Evolutionary conservation across 2,113 vertebrate genomes (phyloP).

Genomic region (Mus pahari): DNA sequence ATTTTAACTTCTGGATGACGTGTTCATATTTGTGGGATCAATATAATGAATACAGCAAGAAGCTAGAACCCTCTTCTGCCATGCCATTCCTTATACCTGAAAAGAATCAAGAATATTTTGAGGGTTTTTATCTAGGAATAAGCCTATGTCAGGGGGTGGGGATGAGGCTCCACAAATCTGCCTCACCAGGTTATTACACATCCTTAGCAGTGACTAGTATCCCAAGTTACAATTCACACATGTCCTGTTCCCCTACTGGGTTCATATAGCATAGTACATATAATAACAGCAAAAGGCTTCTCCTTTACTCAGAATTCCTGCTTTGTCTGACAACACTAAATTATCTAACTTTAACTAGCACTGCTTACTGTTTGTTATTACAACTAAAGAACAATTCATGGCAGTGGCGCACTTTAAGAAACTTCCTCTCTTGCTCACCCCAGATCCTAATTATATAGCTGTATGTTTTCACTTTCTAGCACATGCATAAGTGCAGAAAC

Average conservation of each 20-base stretch:
- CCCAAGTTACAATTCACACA: background rate
- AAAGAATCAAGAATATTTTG: background rate
- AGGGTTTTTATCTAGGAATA: background rate
- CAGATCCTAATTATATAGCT: background rate
- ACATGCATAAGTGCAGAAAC: background rate
- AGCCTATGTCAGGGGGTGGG: too few relatives aligned
- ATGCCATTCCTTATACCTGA: background rate
- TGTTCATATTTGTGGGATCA: background rate
- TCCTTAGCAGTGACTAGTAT: background rate
- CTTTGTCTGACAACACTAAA: background rate
- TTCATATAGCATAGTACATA: background rate
- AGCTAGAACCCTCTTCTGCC: background rate
- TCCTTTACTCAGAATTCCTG: background rate
- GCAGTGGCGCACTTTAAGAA: background rate
- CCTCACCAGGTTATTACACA: background rate
- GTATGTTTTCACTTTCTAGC: background rate
- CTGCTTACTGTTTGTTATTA: background rate
- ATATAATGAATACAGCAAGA: background rate
- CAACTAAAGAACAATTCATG: too few relatives aligned
- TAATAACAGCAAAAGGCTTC: background rate
- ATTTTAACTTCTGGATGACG: background rate
- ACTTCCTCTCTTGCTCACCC: fast-evolving
- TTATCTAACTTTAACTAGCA: too few relatives aligned
- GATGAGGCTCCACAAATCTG: fast-evolving
- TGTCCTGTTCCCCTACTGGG: background rate